These are phyloP conservation scores for Thecocarcelia acutangulata DNA, from an alignment of 2,888 invertebrate species.

Conservation along the genomic window DNA sequence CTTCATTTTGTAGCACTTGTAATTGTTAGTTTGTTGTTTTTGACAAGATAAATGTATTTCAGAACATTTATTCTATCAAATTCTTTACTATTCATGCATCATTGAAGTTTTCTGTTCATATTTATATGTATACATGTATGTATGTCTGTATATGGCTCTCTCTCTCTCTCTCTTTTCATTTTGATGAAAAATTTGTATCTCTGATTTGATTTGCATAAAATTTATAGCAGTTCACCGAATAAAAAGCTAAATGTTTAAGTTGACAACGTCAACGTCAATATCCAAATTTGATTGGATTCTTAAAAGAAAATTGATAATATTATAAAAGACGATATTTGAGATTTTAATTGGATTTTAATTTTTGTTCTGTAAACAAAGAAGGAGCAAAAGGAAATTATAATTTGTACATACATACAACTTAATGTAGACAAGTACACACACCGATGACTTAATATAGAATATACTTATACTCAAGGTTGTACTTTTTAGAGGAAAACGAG, in stretches of 20 bases:
- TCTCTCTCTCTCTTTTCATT: neutral
- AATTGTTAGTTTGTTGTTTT: conserved; percentile 32
- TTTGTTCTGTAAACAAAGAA: too few species aligned
- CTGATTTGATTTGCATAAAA: conserved; percentile 48
- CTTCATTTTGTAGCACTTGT: conserved; percentile 17
- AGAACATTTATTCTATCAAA: conserved; percentile 53
- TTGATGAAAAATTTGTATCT: conserved; percentile 22
- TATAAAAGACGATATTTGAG: neutral
- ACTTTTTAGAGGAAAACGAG: too few species aligned
- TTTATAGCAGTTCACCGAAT: neutral
- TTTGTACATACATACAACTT: neutral
- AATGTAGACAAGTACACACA: too few species aligned
- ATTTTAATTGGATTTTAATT: conserved; percentile 28
- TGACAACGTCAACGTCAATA: conserved; percentile 32
- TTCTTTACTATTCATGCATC: conserved; percentile 40
- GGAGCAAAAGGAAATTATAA: neutral
- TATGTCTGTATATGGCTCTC: too few species aligned
- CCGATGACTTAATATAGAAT: too few species aligned
- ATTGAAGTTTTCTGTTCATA: conserved; percentile 13
- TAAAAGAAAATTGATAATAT: neutral
- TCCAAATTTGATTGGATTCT: conserved; percentile 71
- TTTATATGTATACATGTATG: too few species aligned
- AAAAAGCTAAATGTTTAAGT: conserved; percentile 36
- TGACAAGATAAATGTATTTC: conserved; percentile 65
- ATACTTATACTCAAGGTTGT: too few species aligned